These are phyloP conservation scores for Takifugu ocellatus DNA, from an alignment of 2,797 vertebrate genomes.

Conservation along the genomic window DNA sequence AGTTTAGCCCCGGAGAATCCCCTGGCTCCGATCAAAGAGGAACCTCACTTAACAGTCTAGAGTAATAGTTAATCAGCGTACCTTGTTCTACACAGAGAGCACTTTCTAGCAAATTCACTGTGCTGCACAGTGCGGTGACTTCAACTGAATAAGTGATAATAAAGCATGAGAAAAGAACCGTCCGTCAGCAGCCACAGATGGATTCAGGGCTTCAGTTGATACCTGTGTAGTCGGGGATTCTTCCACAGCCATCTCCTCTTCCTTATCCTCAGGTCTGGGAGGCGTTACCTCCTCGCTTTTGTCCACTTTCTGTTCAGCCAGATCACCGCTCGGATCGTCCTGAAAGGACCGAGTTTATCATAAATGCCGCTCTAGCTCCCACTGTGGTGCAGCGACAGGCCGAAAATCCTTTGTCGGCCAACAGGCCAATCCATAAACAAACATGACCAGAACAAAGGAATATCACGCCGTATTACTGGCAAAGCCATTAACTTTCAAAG, in stretches of 20 bases:
- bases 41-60: conserved; percentile 9
- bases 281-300: conserved; percentile 27
- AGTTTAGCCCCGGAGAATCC: conserved; percentile 24
- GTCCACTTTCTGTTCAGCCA: conserved; percentile 21
- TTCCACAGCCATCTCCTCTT: conserved; percentile 12
- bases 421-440: not conserved
- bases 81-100: conserved; percentile 10
- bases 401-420: not conserved
- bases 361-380: conserved; percentile 1
- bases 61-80: conserved; percentile 4
- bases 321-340: conserved; percentile 46
- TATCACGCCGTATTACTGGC: conserved; percentile 21
- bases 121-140: not conserved
- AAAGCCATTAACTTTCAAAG: conserved; percentile 52
- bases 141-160: too few relatives aligned
- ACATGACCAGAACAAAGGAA: conserved; percentile 5
- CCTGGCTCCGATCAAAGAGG: conserved; percentile 8
- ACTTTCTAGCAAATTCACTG: not conserved
- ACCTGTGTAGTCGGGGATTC: conserved; percentile 47
- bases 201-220: conserved; percentile 10
- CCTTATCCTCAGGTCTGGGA: conserved; percentile 22
- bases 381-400: not conserved
- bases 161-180: not conserved
- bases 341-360: conserved; percentile 26
- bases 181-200: not conserved